Conservation (phyloP, 2,888 invertebrate genomes). For the Hermaeophaga mercurialis region DNA sequence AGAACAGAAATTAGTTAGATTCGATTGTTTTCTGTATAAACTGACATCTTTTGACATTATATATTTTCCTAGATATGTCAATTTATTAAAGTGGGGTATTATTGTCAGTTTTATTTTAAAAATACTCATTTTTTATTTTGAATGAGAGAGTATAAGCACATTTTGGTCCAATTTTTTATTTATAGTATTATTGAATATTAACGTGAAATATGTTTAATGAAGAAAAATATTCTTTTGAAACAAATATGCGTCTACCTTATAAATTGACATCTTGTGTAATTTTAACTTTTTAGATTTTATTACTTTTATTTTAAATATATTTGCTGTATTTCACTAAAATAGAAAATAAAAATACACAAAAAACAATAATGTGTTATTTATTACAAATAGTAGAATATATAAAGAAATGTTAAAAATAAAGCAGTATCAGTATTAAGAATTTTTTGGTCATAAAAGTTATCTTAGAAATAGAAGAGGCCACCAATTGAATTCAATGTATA, state of each 20-base stretch:
- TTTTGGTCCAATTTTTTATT: too few relatives aligned
- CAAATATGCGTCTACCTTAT: background rate
- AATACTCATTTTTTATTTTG: too few relatives aligned
- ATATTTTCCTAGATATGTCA: constrained; percentile 4
- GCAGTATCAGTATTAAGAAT: background rate
- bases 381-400: background rate
- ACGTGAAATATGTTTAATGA: too few relatives aligned
- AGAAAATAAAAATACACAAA: constrained; percentile 5
- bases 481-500: too few relatives aligned
- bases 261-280: constrained; percentile 2
- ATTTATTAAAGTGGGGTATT: background rate
- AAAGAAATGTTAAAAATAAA: background rate
- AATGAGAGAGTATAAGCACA: too few relatives aligned
- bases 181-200: too few relatives aligned
- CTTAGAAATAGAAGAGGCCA: background rate
- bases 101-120: background rate
- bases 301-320: constrained; percentile 9
- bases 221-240: too few relatives aligned
- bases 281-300: constrained; percentile 9
- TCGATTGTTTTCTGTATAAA: constrained; percentile 4
- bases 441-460: background rate
- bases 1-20: too few relatives aligned
- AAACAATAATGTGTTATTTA: background rate
- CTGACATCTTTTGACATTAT: background rate
- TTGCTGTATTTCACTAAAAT: constrained; percentile 13